Evolutionary conservation across 2,888 invertebrate genomes (phyloP), one percentile per base, ranked within the genome.

Genomic region (Gibbula magus): DNA sequence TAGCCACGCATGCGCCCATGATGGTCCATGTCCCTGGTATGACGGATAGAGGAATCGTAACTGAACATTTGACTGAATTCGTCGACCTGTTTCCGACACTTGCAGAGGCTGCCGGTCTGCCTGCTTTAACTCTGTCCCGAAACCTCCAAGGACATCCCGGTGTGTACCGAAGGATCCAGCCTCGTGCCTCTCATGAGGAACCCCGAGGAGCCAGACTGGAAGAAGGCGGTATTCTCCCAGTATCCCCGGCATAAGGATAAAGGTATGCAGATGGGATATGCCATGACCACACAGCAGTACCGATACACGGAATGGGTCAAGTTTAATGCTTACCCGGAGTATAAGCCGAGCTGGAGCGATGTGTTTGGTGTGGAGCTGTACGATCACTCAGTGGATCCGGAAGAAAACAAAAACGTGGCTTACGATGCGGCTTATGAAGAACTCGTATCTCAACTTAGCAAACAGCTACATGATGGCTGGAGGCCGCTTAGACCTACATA

Each of bases 371-470:
- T 67, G 0, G 85, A 86, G 73, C 79, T 86, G 8, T 86, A 86
- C 51, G 83, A 84, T 29, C 86, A 85, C 61, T 32, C 35, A n/a
- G 29, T 20, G 1, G 86, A 87, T 39, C 85, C 87, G 0, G 82
- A 83, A 18, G 87, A 87, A 77, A 86, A 85, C 53, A 29, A 66
- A 61, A 87, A 86, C 79, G 53, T 77, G n/a, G 84, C 80, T 7
- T 39, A 77, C 2, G 74, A 81, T 66, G 18, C 88, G 5, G 88
- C 92, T 79, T 91, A 94, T 83, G 79, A 81, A 13, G 80, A 88
- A 39, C 77, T 84, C 7, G 83, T 81, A 16, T 73, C 66, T 13
- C 78, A 84, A 20, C 79, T 90, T n/a, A 84, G 84, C 0, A 78
- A 79, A 45, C 79, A 77, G 51, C 77, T 88, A 25, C 84, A 79